Evolutionary conservation across 2,113 vertebrate genomes (phyloP), one percentile per base, ranked within the genome.

Genomic region (Cricetomys ansorgei): DNA sequence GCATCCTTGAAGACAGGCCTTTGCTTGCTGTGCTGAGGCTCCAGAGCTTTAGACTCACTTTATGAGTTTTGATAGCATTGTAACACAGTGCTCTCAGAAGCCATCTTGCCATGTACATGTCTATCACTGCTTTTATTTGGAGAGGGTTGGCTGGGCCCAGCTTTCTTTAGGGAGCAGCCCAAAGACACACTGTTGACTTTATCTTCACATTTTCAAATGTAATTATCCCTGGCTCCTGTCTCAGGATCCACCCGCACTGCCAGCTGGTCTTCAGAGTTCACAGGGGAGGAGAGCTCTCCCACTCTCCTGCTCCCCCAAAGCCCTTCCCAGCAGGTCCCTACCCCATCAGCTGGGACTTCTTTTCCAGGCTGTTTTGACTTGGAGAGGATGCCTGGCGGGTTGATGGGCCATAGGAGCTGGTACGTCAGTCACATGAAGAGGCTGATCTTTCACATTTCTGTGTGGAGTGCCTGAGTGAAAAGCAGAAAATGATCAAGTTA

Each of bases 341-440:
- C 10, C 37, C 77, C 87, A 40, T 67, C 81, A 59, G 88, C 95
- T 2, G 73, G 91, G 29, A 40, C 79, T 77, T 80, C 59, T 80
- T 87, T 96, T 72, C 67, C 65, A 64, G 87, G 34, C 50, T 34
- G 77, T 92, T 96, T 92, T 83, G 55, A 88, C 50, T 97, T 97
- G 48, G 25, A 73, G 93, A 96, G 72, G 88, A 87, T 73, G 29
- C 67, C 21, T 23, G 86, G 40, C 50, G 92, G n/a, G 86, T 53
- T 75, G 86, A 91, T 96, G 72, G 89, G n/a, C 45, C 37, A 17
- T 3, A 27, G 5, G 50, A 84, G 4, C 34, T 64, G 19, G 11
- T 50, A 57, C 16, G 29, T 55, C 67, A 75, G n/a, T 62, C 72
- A 75, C 48, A 69, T 48, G 64, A 48, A 83, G 73, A n/a, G 43